Evolutionary conservation across 2,797 vertebrate genomes (phyloP).

Genomic region (Loris lydekkerianus): DNA sequence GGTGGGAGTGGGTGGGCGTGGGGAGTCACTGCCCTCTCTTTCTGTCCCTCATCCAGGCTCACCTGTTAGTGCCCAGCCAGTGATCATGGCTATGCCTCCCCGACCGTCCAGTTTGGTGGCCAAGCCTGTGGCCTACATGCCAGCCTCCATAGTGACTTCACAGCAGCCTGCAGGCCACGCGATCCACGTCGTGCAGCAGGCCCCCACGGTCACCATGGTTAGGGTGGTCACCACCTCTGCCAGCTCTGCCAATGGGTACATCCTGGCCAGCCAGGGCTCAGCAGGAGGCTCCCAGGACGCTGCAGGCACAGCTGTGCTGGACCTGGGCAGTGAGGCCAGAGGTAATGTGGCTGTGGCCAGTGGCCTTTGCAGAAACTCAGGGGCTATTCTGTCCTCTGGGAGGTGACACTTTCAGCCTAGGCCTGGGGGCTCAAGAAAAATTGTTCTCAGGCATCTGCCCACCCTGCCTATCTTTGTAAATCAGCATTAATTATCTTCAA

Average conservation of each 20-base stretch:
- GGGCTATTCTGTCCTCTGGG: accelerated
- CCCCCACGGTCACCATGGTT: conserved; percentile 96
- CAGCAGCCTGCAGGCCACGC: conserved; percentile 92
- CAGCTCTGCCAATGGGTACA: conserved; percentile 95
- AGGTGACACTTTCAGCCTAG: neutral
- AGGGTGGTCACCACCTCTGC: conserved; percentile 94
- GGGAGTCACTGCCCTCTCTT: neutral
- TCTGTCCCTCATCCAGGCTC: conserved; percentile 90
- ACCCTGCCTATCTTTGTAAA: accelerated
- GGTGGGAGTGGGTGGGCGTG: neutral
- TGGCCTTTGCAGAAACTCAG: neutral
- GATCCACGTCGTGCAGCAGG: conserved; percentile 95
- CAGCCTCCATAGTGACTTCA: conserved; percentile 92
- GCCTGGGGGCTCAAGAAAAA: neutral
- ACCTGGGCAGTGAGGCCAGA: conserved; percentile 89
- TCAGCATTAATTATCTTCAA: accelerated
- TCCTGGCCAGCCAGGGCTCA: conserved; percentile 89
- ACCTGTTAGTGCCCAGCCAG: conserved; percentile 95
- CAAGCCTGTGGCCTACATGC: conserved; percentile 95
- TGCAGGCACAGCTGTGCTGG: conserved; percentile 89
- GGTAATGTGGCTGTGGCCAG: conserved; percentile 70
- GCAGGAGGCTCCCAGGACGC: conserved; percentile 86
- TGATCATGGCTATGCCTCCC: conserved; percentile 96
- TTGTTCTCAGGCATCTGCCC: neutral
- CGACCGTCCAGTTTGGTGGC: conserved; percentile 91